Percentiles rank a stretch among this genome's conserved stretches.
These are phyloP conservation scores for Plutella xylostella DNA, from an alignment of 2,888 invertebrate genomes.

Conservation along the genomic window DNA sequence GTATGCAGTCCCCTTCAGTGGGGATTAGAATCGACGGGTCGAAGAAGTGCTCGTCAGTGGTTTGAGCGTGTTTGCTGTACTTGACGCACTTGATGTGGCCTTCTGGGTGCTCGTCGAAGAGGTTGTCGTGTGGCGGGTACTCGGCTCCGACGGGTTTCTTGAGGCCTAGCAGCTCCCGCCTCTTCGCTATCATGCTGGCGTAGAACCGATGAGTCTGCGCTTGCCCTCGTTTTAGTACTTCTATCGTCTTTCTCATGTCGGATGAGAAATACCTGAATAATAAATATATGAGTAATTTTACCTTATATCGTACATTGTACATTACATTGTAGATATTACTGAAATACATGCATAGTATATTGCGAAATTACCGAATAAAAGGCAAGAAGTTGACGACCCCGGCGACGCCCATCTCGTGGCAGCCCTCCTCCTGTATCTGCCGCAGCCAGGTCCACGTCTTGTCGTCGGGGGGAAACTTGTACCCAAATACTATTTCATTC, in stretches of 20 bases:
- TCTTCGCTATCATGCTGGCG: constrained; percentile 73
- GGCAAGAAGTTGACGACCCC: constrained; percentile 89
- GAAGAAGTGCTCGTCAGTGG: constrained; percentile 48
- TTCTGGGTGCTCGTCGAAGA: constrained; percentile 44
- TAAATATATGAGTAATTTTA: constrained; percentile 24
- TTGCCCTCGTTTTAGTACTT: constrained; percentile 76
- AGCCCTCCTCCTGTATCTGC: constrained; percentile 84
- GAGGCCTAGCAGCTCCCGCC: constrained; percentile 44
- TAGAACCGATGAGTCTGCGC: constrained; percentile 79
- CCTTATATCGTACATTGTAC: neutral
- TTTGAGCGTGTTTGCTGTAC: constrained; percentile 43
- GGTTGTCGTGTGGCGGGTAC: constrained; percentile 33
- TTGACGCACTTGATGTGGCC: constrained; percentile 55
- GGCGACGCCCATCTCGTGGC: constrained; percentile 84
- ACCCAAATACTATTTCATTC: constrained; percentile 83
- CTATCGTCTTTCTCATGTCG: constrained; percentile 72
- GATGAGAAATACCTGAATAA: constrained; percentile 64
- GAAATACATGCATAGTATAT: neutral
- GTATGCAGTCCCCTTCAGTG: constrained; percentile 63
- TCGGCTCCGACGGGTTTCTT: constrained; percentile 36
- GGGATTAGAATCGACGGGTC: constrained; percentile 46
- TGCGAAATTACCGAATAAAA: constrained; percentile 76
- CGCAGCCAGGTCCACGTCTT: constrained; percentile 82
- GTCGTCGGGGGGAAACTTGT: constrained; percentile 75
- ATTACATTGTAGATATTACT: neutral